These are phyloP conservation scores for Allolobophora icterica DNA, from an alignment of 2,888 invertebrate genomes.

Conservation along the genomic window DNA sequence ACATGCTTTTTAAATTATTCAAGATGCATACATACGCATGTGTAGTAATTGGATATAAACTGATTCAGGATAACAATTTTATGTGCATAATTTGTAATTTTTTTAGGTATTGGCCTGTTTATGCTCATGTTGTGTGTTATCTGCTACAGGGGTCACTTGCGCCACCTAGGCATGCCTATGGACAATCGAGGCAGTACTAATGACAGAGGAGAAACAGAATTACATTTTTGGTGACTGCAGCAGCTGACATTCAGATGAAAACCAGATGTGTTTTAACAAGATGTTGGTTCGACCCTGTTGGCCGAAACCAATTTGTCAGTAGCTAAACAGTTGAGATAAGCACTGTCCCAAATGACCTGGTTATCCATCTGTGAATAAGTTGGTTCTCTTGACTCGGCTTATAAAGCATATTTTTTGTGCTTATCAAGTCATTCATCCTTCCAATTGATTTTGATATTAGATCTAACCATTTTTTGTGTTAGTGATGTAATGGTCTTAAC, in stretches of 20 bases:
- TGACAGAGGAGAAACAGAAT: neutral
- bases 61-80: too few species aligned
- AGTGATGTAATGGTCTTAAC: neutral
- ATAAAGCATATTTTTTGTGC: neutral
- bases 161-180: conserved; percentile 18
- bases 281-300: neutral
- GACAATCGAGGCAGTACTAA: conserved; percentile 24
- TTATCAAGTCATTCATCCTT: neutral
- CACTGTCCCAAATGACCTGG: neutral
- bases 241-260: conserved; percentile 3
- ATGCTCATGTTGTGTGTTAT: neutral
- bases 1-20: too few species aligned
- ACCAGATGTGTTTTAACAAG: neutral
- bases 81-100: neutral
- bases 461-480: neutral
- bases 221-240: neutral
- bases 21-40: too few species aligned
- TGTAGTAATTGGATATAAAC: too few species aligned
- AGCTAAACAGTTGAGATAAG: neutral
- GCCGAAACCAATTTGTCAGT: neutral
- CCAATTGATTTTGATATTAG: neutral
- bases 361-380: neutral
- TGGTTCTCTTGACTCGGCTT: neutral
- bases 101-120: neutral
- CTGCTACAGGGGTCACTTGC: neutral